Conservation (phyloP, 2,888 invertebrate genomes). For the Acanthosoma haemorrhoidale region DNA sequence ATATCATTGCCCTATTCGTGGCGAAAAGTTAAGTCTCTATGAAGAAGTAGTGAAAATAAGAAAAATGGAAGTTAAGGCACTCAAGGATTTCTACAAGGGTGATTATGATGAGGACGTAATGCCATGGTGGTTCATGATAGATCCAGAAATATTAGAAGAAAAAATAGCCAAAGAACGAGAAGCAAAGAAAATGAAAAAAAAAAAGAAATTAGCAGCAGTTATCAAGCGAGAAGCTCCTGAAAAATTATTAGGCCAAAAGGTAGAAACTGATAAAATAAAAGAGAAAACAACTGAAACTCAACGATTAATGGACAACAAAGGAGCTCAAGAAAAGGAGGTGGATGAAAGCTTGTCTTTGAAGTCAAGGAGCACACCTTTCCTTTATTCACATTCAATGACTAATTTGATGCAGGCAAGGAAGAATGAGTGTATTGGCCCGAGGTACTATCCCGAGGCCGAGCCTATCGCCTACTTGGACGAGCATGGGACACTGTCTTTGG, state of each 20-base stretch:
- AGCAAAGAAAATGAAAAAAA: neutral
- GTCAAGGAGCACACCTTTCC: neutral
- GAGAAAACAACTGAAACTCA: neutral
- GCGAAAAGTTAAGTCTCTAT: neutral
- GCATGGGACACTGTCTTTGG: neutral
- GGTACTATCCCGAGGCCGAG: neutral
- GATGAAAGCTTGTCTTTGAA: neutral
- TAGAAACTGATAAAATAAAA: too few relatives aligned
- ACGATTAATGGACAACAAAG: neutral
- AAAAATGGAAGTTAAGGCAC: neutral
- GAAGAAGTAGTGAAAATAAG: neutral
- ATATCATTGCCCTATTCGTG: neutral
- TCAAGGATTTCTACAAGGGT: neutral
- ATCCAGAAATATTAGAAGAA: neutral
- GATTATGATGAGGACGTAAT: constrained; percentile 3
- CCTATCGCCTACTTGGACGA: neutral
- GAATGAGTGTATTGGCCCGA: neutral
- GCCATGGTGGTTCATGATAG: neutral
- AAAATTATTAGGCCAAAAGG: too few relatives aligned
- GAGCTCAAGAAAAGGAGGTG: neutral
- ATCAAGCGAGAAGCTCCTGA: too few relatives aligned
- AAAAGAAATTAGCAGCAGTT: neutral
- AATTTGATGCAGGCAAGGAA: neutral
- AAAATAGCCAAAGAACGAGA: neutral
- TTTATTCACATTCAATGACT: neutral